A percentile compares a stretch with the other conserved stretches of the same genome.
These are phyloP conservation scores for Dipodomys stephensi DNA, from an alignment of 2,113 vertebrate genomes.

Conservation along the genomic window DNA sequence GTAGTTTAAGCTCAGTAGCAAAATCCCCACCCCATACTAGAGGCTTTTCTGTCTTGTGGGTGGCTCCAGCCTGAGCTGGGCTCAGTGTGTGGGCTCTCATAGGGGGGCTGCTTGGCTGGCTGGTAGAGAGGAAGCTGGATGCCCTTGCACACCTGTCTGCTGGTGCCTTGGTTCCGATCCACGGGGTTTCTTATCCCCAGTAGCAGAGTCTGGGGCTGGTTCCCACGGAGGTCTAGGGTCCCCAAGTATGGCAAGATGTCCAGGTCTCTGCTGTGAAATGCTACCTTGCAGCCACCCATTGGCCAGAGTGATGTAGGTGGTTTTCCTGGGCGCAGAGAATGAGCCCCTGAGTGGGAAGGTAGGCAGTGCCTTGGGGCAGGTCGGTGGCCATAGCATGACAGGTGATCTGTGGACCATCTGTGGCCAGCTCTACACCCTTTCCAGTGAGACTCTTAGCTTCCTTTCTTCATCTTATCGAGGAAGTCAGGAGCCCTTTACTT, in stretches of 20 bases:
- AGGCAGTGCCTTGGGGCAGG: neutral
- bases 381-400: too few species aligned
- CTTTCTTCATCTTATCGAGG: neutral
- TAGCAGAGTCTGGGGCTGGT: neutral
- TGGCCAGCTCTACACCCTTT: neutral
- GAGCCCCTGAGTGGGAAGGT: neutral
- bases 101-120: neutral
- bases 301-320: neutral
- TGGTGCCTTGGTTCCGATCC: neutral
- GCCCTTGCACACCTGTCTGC: neutral
- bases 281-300: neutral
- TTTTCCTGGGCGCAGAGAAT: too few species aligned
- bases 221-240: neutral
- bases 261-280: neutral
- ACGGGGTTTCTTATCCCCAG: fast-evolving
- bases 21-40: neutral
- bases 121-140: neutral
- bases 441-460: neutral
- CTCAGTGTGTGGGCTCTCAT: neutral
- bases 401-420: too few species aligned
- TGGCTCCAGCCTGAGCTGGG: neutral
- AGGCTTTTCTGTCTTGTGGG: neutral
- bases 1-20: neutral
- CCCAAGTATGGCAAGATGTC: neutral
- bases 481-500: neutral